phyloP scores from a whole-genome alignment of 2,888 invertebrate genomes.

The Sipha maydis region DNA sequence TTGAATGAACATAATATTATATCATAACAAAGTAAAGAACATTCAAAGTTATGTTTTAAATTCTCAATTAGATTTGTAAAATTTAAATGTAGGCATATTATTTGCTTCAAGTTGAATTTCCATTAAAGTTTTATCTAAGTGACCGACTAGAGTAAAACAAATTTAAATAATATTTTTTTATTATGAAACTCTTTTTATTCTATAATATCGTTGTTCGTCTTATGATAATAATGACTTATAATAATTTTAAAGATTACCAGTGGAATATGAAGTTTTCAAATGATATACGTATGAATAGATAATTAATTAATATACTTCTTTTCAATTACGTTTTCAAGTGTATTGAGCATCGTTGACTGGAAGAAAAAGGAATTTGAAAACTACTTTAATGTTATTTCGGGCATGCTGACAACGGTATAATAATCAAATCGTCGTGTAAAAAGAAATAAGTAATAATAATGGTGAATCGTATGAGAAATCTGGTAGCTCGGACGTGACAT shows the following conservation, averaged over 20 bases:
- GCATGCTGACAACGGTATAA: constrained; percentile 36
- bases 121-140: too few species aligned
- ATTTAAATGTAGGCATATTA: too few species aligned
- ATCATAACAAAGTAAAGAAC: too few species aligned
- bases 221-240: too few species aligned
- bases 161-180: too few species aligned
- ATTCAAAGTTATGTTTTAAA: too few species aligned
- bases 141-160: too few species aligned
- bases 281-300: not conserved
- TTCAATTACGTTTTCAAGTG: not conserved
- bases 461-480: constrained; percentile 36
- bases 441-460: constrained; percentile 19
- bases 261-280: not conserved
- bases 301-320: not conserved
- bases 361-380: constrained; percentile 5
- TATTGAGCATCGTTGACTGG: not conserved
- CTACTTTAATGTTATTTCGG: not conserved
- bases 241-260: not conserved
- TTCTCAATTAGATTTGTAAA: too few species aligned
- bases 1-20: too few species aligned
- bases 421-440: constrained; percentile 48
- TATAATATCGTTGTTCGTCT: too few species aligned
- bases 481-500: constrained; percentile 59
- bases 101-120: too few species aligned
- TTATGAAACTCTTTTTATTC: too few species aligned